Evolutionary conservation across 2,888 invertebrate genomes (phyloP).

Genomic region (Onthophagus sagittarius): DNA sequence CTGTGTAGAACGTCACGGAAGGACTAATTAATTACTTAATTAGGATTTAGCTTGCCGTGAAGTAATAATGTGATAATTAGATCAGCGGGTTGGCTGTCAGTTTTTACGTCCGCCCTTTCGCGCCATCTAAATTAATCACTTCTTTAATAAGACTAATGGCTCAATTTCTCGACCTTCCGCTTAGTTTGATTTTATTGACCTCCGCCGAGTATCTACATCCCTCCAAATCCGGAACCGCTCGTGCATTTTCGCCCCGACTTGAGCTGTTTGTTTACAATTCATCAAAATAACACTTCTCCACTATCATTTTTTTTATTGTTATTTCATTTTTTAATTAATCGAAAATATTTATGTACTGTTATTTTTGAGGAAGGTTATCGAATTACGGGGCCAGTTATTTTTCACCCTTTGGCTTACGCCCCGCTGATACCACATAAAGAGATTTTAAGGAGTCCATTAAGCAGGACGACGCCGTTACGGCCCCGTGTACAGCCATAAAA

Average conservation of each 20-base stretch:
- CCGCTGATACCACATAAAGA: conserved; percentile 5
- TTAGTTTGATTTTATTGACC: background rate
- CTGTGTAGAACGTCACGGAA: background rate
- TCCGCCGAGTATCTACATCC: background rate
- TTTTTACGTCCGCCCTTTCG: background rate
- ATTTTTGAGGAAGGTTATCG: background rate
- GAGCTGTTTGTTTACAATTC: conserved; percentile 40
- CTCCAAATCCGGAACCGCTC: conserved; percentile 27
- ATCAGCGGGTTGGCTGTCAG: background rate
- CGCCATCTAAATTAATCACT: conserved; percentile 4
- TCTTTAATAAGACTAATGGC: background rate
- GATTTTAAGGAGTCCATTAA: conserved; percentile 14
- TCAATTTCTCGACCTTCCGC: background rate
- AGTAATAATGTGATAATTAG: conserved; percentile 9
- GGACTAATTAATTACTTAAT: conserved; percentile 13
- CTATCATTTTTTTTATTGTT: too few species aligned
- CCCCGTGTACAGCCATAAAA: conserved; percentile 12
- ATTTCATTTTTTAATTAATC: background rate
- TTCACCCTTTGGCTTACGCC: background rate
- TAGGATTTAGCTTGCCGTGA: background rate
- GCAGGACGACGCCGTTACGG: conserved; percentile 7
- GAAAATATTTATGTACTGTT: background rate
- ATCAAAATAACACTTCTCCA: conserved; percentile 43
- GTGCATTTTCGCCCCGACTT: conserved; percentile 37
- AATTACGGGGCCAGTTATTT: conserved; percentile 2